Evolutionary conservation across 2,113 vertebrate species (phyloP), one percentile per base, ranked within the genome.

Genomic region (Brachionichthys hirsutus): DNA sequence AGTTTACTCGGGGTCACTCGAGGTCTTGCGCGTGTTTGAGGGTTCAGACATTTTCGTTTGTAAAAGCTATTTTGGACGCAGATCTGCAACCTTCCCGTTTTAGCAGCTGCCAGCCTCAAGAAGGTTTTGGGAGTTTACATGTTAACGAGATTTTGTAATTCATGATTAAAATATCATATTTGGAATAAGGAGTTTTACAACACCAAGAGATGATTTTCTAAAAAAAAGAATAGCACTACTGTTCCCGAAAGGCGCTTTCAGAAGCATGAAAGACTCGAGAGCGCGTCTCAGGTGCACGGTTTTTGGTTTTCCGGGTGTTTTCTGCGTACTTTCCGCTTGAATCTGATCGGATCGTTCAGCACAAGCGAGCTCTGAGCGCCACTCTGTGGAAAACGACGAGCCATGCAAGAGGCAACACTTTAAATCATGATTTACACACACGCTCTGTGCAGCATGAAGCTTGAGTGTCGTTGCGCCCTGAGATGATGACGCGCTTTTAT

Each of bases 291-390:
- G 11, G 49, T 48, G n/a, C n/a, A n/a, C n/a, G n/a, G n/a, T n/a
- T n/a, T n/a, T 4, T 17, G 49, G 19, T 42, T 56, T 51, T 7
- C 52, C 18, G 38, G 18, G 30, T 12, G 50, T 3, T n/a, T 34
- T 12, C 13, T 6, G 9, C 17, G 13, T 34, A 12, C 36, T 9
- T n/a, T 44, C 22, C 12, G 19, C 10, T 8, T 17, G 12, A 61
- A 40, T 36, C n/a, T 66, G 53, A 47, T 36, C 49, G 34, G 36
- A 43, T 2, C 24, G 14, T 17, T 5, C 22, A 46, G 49, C 18
- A 70, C 52, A 48, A 46, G 7, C 66, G 68, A 72, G 73, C 60
- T 61, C 40, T 22, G 90, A 91, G 85, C 94, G 91, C 89, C 87
- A 41, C 81, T 50, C 36, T 70, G 86, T 85, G 89, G 87, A 55